A percentile compares a stretch with the other conserved stretches of the same genome.
phyloP scores from a whole-genome alignment of 2,888 invertebrate genomes.

The Melinaea marsaeus region DNA sequence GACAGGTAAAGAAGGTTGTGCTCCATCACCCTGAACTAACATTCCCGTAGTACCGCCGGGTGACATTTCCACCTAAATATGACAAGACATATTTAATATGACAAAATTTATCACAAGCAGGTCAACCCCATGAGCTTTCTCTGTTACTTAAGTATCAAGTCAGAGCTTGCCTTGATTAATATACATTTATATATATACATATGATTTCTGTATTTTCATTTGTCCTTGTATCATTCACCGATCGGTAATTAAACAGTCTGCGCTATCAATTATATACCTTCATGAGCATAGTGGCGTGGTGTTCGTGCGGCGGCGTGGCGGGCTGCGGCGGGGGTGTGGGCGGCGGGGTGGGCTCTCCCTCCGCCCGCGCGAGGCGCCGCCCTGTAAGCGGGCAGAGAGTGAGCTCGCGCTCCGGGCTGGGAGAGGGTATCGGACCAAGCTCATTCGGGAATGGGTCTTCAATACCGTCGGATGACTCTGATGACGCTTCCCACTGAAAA shows the following conservation, averaged over 20 bases:
- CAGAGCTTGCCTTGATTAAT: no score
- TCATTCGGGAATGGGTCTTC: slow-evolving; percentile 79
- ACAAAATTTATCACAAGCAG: no score
- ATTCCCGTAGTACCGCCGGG: slow-evolving; percentile 81
- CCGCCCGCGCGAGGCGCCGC: slow-evolving; percentile 75
- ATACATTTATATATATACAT: no score
- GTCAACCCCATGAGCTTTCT: no score
- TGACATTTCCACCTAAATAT: slow-evolving; percentile 74
- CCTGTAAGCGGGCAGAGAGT: slow-evolving; percentile 79
- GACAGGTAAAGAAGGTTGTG: slow-evolving; percentile 68
- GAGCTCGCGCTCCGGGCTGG: slow-evolving; percentile 82
- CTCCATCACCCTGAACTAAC: slow-evolving; percentile 72
- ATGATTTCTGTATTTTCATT: no score
- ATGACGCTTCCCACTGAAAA: slow-evolving; percentile 60
- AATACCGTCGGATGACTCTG: slow-evolving; percentile 79
- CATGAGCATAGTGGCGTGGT: slow-evolving; percentile 59
- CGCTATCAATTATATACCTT: slow-evolving; percentile 45
- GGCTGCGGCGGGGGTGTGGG: slow-evolving; percentile 69
- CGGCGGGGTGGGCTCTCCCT: slow-evolving; percentile 79
- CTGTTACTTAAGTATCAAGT: no score
- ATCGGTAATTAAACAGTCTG: not conserved
- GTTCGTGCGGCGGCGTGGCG: slow-evolving; percentile 38
- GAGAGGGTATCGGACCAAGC: slow-evolving; percentile 70
- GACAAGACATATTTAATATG: not conserved
- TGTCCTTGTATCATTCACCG: no score